Base-by-base conservation (phyloP, 92 coral and sea anemone species). In the Porites cylindrica region DNA sequence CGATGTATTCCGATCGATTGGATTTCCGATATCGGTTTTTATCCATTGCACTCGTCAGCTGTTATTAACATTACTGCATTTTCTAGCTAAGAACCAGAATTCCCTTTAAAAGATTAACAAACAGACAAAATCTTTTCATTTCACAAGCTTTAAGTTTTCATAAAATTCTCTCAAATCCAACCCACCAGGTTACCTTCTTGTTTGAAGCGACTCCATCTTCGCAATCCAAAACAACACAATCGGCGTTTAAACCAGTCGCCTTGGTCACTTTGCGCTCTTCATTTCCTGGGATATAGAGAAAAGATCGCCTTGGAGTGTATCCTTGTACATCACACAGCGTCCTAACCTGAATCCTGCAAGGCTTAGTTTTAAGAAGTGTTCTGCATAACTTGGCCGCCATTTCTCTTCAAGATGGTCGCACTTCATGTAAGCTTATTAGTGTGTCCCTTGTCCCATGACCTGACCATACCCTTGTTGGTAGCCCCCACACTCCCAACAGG, bases 231-330 rank as follows among this genome's bases (percentile, higher is more conserved):
- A 97, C 97, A 63, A 95, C 98, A 75, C 95, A 90, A 69, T 97
- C 99, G 4, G 96, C 93, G 32, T 92, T 82, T 26, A 97, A 89
- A 53, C 91, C 89, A 16, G 93, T 79, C 1, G 99, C 99, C 91
- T 97, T 97, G 52, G 82, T 80, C 12, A 97, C 93, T 81, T 97
- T 97, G 79, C 93, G 84, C 67, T 95, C 96, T 64, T 97, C 99
- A 85, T 97, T 97, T 38, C 99, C 99, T 14, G 99, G 99, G 74
- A 97, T 90, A 70, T 97, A 97, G 75, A 97, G 93, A 88, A 95
- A 91, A n/a, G 99, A 97, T 66, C 99, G 80, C 71, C 99, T 88
- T 24, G 99, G 98, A 24, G 88, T 77, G 70, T 86, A 85, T 4
- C 91, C 90, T 26, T 43, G 77, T 2, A 68, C 18, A 76, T 10